Evolutionary conservation across 1,140 invertebrate species (phyloP), one percentile per base, ranked within the genome.

Genomic region (Drosophila pectinifera): DNA sequence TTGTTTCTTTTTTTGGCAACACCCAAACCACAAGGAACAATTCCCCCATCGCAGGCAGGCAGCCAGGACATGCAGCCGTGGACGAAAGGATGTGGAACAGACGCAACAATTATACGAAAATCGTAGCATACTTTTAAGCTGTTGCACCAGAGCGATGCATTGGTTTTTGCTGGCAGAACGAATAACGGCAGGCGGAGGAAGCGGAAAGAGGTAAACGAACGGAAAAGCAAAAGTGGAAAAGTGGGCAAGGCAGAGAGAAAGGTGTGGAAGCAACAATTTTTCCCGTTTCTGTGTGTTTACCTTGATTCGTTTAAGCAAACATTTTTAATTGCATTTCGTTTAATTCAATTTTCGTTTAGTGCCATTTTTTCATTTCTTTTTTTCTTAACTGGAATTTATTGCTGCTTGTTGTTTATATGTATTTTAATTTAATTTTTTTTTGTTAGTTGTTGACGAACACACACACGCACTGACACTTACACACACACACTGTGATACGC

Each of bases 41-140:
- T 45, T 38, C 36, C 10, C 65, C 13, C 51, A 31, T 45, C 24
- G 18, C 24, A 22, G 49, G 18, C 34, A 8, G 49, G 16, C 48
- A 20, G 13, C 13, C 13, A 57, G 41, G 31, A 38, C 51, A 64
- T 55, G 38, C 34, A 49, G 34, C 10, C 28, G 4, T 10, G 31
- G 49, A 20, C 49, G 34, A 14, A 36, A 54, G 46, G 46, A 58
- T 31, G 53, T 24, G 39, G 24, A 36, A 59, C 54, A 72, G 48
- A 46, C 55, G 57, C 72, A 73, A 73, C 70, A 73, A 72, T 72
- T 73, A 74, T 38, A 63, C 41, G 49, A 54, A 82, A 78, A 68
- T 63, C 78, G 58, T 68, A 72, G 69, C 69, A 82, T 78, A 75
- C 78, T 82, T 81, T 78, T 82, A 78, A 86, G 83, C 82, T 86